phyloP scores from a whole-genome alignment of 2,113 vertebrate genomes.

The Passer domesticus region DNA sequence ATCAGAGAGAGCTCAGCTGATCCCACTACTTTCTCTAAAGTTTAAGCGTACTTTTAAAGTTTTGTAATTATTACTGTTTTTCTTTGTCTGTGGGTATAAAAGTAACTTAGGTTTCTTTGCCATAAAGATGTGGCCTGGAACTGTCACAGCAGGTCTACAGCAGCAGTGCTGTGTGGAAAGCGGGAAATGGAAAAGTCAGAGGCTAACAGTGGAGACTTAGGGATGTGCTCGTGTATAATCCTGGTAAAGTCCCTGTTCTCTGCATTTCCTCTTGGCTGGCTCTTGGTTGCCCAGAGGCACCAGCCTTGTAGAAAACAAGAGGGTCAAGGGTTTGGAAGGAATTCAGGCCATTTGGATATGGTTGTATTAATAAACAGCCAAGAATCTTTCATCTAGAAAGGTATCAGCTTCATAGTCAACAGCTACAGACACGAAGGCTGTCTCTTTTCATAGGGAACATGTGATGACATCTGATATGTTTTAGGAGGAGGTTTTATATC shows the following conservation, averaged over 20 bases:
- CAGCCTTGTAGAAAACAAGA: neutral
- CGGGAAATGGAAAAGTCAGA: neutral
- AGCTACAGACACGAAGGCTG: neutral
- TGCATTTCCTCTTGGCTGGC: neutral
- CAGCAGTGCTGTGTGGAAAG: neutral
- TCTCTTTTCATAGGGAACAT: neutral
- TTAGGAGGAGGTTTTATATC: slow-evolving; percentile 23
- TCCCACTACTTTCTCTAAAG: slow-evolving; percentile 15
- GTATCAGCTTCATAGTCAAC: neutral
- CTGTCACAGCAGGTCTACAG: neutral
- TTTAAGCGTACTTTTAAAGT: neutral
- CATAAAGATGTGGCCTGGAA: neutral
- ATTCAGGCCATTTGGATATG: neutral
- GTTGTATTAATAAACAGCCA: neutral
- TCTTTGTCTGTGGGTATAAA: neutral
- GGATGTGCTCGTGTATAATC: neutral
- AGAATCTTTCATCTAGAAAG: neutral
- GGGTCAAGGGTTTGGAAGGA: neutral
- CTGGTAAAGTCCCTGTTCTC: neutral
- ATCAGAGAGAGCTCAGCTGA: neutral
- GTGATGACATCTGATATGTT: neutral
- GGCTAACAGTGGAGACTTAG: neutral
- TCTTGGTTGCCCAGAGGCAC: neutral
- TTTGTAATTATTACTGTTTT: neutral
- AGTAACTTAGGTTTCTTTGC: neutral